Evolutionary conservation across 1,140 invertebrate genomes (phyloP).

Genomic region (Nasonia giraulti): DNA sequence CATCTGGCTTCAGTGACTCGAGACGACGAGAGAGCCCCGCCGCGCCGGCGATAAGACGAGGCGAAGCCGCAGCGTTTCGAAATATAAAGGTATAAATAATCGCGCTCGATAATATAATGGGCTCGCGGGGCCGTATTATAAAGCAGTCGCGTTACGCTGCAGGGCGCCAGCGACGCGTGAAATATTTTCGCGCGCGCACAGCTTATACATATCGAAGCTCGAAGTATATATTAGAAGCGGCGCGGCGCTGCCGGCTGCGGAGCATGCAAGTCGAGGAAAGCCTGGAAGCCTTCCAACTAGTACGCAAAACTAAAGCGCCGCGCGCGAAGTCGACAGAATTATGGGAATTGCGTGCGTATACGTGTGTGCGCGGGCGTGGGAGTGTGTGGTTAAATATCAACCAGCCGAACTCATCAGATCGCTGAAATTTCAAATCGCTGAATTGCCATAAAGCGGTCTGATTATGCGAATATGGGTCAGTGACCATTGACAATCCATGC

Average conservation of each 20-base stretch:
- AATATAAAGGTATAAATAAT: neutral
- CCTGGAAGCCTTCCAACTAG: slow-evolving; percentile 9
- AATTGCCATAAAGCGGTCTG: neutral
- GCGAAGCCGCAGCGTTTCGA: neutral
- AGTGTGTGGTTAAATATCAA: neutral
- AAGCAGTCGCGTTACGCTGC: neutral
- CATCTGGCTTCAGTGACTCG: neutral
- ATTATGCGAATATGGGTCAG: neutral
- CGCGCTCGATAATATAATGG: neutral
- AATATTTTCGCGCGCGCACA: neutral
- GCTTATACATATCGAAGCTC: neutral
- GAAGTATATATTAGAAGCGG: slow-evolving; percentile 1
- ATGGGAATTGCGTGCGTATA: neutral
- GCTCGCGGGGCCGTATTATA: neutral
- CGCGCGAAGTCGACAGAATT: slow-evolving; percentile 3
- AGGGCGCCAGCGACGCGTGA: neutral
- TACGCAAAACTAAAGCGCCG: neutral
- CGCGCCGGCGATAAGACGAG: neutral
- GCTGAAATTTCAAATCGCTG: neutral
- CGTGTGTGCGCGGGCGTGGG: too few species aligned
- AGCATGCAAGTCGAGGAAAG: neutral
- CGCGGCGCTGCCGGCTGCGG: neutral
- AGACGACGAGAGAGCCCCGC: neutral
- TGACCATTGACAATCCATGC: neutral
- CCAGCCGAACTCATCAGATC: neutral